phyloP scores from a whole-genome alignment of 1,140 invertebrate genomes.

The Akabosia matsudoensis region DNA sequence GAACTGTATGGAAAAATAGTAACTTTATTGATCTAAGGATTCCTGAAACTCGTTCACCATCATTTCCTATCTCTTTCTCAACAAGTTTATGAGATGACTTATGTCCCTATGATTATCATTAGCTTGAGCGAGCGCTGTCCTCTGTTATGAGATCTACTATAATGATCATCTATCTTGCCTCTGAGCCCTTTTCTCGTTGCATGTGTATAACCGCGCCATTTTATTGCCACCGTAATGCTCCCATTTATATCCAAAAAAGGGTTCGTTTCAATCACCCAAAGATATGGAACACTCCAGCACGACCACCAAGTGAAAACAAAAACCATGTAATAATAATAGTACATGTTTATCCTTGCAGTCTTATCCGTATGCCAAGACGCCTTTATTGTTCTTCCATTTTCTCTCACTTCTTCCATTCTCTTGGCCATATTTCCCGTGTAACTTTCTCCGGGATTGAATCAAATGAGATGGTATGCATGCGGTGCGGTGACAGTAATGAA shows the following conservation, averaged over 20 bases:
- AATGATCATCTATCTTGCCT: not conserved
- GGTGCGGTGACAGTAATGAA: constrained; percentile 8
- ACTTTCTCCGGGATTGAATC: not conserved
- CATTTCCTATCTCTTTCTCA: too few species aligned
- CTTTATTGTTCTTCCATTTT: constrained; percentile 4
- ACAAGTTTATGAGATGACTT: too few species aligned
- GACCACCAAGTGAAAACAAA: not conserved
- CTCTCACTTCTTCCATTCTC: not conserved
- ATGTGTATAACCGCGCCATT: too few species aligned
- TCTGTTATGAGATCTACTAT: too few species aligned
- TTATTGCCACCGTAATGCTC: not conserved
- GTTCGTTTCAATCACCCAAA: not conserved
- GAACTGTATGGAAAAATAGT: too few species aligned
- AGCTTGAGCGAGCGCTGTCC: too few species aligned
- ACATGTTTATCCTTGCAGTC: not conserved
- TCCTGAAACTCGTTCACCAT: too few species aligned
- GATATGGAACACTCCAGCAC: not conserved
- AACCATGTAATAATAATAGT: constrained; percentile 1
- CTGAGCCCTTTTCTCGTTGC: too few species aligned
- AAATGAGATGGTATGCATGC: not conserved
- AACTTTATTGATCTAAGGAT: too few species aligned
- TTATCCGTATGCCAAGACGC: not conserved
- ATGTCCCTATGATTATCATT: too few species aligned
- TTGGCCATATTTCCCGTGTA: not conserved
- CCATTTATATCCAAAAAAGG: not conserved